Evolutionary conservation across 2,113 vertebrate genomes (phyloP).

Genomic region (Numenius arquata): DNA sequence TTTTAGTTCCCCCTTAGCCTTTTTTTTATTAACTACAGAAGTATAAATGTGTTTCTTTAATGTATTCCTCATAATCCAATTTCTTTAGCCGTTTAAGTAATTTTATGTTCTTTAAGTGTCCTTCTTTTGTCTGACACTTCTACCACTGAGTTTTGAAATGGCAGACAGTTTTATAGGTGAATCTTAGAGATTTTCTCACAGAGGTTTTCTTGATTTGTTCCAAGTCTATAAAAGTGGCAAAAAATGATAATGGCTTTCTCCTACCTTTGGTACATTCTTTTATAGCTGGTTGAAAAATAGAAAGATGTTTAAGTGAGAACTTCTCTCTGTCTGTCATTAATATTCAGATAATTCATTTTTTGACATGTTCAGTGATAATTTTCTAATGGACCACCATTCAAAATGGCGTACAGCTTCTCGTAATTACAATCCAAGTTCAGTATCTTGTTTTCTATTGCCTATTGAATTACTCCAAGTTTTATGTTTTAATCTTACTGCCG

Average conservation of each 20-base stretch:
- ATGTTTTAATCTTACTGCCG: background rate
- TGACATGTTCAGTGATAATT: background rate
- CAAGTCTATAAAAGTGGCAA: background rate
- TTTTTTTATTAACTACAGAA: slow-evolving; percentile 37
- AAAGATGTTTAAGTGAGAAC: background rate
- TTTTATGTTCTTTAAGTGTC: slow-evolving; percentile 26
- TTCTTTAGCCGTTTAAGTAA: background rate
- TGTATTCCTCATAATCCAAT: slow-evolving; percentile 2
- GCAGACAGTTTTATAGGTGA: slow-evolving; percentile 18
- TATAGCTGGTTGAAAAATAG: background rate
- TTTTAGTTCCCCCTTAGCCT: background rate
- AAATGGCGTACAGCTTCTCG: background rate
- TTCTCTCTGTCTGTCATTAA: background rate
- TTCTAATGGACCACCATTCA: background rate
- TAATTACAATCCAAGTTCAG: background rate
- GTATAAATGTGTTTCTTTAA: background rate
- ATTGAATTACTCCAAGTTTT: background rate
- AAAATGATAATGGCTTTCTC: slow-evolving; percentile 18
- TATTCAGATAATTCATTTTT: background rate
- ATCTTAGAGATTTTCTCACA: background rate
- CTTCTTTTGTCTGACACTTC: background rate
- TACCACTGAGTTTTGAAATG: background rate
- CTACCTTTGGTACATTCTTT: background rate
- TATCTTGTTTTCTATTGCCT: background rate
- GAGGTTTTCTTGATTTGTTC: background rate